Base-by-base conservation (phyloP, 2,113 vertebrate genomes). In the Tragelaphus strepsiceros region DNA sequence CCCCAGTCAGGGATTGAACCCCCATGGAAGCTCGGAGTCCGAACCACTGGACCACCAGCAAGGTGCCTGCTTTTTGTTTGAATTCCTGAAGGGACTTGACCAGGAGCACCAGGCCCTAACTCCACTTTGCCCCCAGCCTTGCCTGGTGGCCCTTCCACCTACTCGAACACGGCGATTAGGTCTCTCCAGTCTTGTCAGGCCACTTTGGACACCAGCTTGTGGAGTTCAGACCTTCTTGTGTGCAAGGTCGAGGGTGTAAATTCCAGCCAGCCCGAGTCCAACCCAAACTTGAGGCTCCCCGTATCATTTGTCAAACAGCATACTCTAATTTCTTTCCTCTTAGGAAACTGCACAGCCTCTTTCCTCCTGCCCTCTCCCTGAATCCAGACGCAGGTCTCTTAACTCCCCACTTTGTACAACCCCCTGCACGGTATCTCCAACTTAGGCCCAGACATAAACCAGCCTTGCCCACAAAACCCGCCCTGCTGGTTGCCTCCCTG, bases 141-240 rank as follows among this genome's bases (percentile, higher is more conserved):
- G 24, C 51, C 2, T 43, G 19, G 62, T 4, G 7, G 28, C 81
- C 51, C 62, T 58, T n/a, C 9, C 26, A 1, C 30, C 43, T 53
- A 22, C 22, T n/a, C 0, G 7, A 19, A 26, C 67, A 13, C n/a
- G 3, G n/a, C 6, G 26, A 17, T 43, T 2, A 3, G 32, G 46
- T 14, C 71, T 6, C 83, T 39, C 32, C 7, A 4, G 67, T 19
- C 16, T 21, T 22, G 10, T 15, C 4, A 7, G 30, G 58, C 90
- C 46, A 21, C 21, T 1, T 4, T 12, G 35, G 61, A 32, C 14
- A 4, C 21, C 32, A 15, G 28, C 30, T 11, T 22, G 49, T 30
- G 49, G 49, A 0, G 12, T 67, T 28, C 26, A 15, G n/a, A 12
- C 51, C 90, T 16, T 51, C 35, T 67, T 74, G 13, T n/a, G 91